Conservation (phyloP, 2,888 invertebrate species). For the Lacanobia oleracea region DNA sequence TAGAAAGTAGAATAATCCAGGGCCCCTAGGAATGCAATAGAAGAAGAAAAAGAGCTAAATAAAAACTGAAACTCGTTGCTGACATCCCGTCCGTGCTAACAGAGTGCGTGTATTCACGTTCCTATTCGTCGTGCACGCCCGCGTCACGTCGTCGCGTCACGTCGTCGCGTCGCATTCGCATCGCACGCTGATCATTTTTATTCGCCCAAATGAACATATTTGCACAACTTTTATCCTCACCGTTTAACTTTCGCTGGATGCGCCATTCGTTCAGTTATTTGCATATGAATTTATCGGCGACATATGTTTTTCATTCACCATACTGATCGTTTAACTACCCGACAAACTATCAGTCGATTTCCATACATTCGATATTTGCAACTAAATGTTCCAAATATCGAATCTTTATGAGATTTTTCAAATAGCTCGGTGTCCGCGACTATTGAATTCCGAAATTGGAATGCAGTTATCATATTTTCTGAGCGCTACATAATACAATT, state of each 20-base stretch:
- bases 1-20: conserved; percentile 12
- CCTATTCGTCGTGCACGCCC: conserved; percentile 62
- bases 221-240: conserved; percentile 81
- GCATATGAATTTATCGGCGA: conserved; percentile 84
- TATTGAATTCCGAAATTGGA: conserved; percentile 62
- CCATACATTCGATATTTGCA: conserved; percentile 63
- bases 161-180: conserved; percentile 60
- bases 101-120: conserved; percentile 57
- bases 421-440: conserved; percentile 55
- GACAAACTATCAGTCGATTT: conserved; percentile 72
- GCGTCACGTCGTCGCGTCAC: conserved; percentile 64
- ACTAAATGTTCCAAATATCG: conserved; percentile 56
- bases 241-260: conserved; percentile 82
- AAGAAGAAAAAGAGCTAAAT: conserved; percentile 24
- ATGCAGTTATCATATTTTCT: conserved; percentile 63
- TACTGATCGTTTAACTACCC: conserved; percentile 74
- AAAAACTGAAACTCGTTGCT: conserved; percentile 35
- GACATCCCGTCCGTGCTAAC: conserved; percentile 42
- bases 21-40: conserved; percentile 12
- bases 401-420: conserved; percentile 59
- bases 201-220: conserved; percentile 82
- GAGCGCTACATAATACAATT: conserved; percentile 54
- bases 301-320: conserved; percentile 77
- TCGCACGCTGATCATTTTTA: conserved; percentile 77
- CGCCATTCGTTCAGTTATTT: conserved; percentile 80